Base-by-base conservation (phyloP, 37 sponge, comb jelly and placozoan genomes). In the Halichondria panicea region DNA sequence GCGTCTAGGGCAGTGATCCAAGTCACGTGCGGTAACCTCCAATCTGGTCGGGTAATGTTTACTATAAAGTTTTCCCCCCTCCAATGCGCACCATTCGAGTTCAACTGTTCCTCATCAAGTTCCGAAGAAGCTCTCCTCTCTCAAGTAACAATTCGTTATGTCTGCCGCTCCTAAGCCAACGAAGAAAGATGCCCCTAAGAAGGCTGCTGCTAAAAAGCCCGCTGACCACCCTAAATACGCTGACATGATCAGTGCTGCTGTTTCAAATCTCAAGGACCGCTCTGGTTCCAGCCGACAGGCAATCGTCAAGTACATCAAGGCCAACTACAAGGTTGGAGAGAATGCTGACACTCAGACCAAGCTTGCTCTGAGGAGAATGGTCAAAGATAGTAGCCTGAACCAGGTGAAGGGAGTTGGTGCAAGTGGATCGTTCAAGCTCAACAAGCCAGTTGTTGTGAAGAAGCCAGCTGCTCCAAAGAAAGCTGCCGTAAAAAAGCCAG, bases 261-360 rank as follows among this genome's bases (percentile, higher is more conserved):
- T 97, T 60, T 33, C 34, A 22, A 42, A 72, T 5, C 77, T 94
- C 40, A 84, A 83, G 68, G 92, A 91, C 27, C 74, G 95, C 22
- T 64, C 56, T 13, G 97, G 97, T 3, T 84, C 89, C 40, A 87
- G 90, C 18, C 81, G 92, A 22, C 95, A 91, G 40, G 77, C 79
- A 41, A 97, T 97, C 84, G 4, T 69, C 70, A 97, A 94, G 87
- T 91, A 93, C 94, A 85, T 97, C 83, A 27, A 39, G 13, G 78
- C 70, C 78, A 84, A 97, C 74, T 94, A 85, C 89, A 91, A 81
- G 39, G 89, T 93, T 9, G 69, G 68, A 25, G 89, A 90, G 4
- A 55, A 61, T 1, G 56, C 18, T 42, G 84, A 83, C 2, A 70
- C 77, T 22, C 95, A 91, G 52, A 66, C 85, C 64, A 93, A 88